phyloP scores from a whole-genome alignment of 2,888 invertebrate species.

The Rapana venosa region DNA sequence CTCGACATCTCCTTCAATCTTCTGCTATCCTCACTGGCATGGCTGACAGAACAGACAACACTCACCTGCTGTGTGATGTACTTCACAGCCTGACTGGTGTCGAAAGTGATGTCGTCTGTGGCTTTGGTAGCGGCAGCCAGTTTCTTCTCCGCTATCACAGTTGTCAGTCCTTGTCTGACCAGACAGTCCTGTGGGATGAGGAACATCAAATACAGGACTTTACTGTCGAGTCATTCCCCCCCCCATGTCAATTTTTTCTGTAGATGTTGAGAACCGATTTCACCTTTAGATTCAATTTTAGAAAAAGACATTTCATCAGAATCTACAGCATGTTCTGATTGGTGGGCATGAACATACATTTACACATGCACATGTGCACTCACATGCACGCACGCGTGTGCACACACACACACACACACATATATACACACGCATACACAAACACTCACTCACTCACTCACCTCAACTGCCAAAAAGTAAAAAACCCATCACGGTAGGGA shows the following conservation, averaged over 20 bases:
- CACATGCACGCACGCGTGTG: not conserved
- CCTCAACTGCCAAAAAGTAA: no score
- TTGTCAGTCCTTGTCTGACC: slow-evolving; percentile 81
- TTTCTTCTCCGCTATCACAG: slow-evolving; percentile 68
- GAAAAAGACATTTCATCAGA: not conserved
- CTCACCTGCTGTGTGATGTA: slow-evolving; percentile 77
- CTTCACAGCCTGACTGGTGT: slow-evolving; percentile 83
- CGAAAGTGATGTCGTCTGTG: slow-evolving; percentile 83
- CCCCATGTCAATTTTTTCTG: no score
- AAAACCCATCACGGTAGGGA: not conserved
- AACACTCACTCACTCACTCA: not conserved
- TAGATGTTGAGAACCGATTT: no score
- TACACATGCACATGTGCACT: not conserved
- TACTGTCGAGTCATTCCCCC: not conserved
- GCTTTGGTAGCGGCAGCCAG: slow-evolving; percentile 80
- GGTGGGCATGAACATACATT: not conserved
- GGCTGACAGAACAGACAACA: not conserved
- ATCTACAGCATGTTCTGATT: no score
- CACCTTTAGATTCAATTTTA: not conserved
- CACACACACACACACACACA: not conserved
- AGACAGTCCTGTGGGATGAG: slow-evolving; percentile 85
- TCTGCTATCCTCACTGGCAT: not conserved
- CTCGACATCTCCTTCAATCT: not conserved
- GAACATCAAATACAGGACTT: not conserved
- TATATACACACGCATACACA: not conserved